Percentiles rank a stretch among this genome's conserved stretches.
Evolutionary conservation across 2,888 invertebrate genomes (phyloP).

Genomic region (Sepiola atlantica): DNA sequence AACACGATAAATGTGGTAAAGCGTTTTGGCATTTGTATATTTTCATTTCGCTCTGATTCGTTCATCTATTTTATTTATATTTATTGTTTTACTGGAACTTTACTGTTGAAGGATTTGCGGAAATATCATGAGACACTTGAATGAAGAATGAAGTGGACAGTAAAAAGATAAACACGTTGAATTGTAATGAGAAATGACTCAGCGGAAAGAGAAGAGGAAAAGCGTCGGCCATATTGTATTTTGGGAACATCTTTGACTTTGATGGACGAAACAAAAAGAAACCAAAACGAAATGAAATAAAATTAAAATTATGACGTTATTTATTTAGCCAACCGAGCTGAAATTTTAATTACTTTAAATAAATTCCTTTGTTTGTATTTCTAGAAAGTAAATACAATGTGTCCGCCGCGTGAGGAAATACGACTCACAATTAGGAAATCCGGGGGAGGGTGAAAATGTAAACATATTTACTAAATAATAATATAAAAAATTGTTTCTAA

Average conservation of each 20-base stretch:
- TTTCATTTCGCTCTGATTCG: not conserved
- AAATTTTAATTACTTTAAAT: slow-evolving; percentile 32
- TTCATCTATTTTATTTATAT: too few relatives aligned
- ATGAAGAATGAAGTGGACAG: not conserved
- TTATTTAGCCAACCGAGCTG: not conserved
- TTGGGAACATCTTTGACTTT: not conserved
- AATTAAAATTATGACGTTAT: not conserved
- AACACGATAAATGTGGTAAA: not conserved
- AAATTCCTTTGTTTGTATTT: slow-evolving; percentile 1
- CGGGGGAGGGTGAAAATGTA: not conserved
- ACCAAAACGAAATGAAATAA: too few relatives aligned
- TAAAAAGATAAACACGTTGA: not conserved
- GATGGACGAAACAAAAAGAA: not conserved
- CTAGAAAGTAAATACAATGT: not conserved
- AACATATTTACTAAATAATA: not conserved
- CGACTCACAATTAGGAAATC: not conserved
- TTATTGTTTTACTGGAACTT: not conserved
- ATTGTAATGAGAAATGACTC: slow-evolving; percentile 15
- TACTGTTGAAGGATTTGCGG: not conserved
- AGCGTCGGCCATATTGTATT: not conserved
- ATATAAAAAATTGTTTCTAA: not conserved
- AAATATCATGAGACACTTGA: not conserved
- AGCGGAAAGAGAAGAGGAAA: not conserved
- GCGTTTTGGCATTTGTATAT: not conserved
- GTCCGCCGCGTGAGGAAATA: not conserved